A percentile compares a stretch with the other conserved stretches of the same genome.
phyloP scores from a whole-genome alignment of 2,888 invertebrate genomes.

The Xylota segnis region DNA sequence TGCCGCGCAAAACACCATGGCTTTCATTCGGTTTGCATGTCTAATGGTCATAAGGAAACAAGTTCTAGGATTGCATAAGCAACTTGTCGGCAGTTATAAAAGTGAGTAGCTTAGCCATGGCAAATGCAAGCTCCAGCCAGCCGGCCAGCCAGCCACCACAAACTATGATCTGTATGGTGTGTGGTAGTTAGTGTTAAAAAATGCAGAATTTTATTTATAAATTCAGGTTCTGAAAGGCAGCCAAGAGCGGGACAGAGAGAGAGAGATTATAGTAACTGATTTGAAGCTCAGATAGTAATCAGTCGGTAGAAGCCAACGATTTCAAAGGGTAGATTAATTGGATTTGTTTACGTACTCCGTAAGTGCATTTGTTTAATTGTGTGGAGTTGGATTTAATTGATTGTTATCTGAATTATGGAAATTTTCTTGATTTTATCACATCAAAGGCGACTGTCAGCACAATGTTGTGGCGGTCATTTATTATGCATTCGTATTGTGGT shows the following conservation, averaged over 20 bases:
- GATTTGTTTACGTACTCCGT: conserved; percentile 43
- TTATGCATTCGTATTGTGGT: conserved; percentile 22
- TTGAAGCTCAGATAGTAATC: conserved; percentile 40
- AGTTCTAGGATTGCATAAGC: conserved; percentile 76
- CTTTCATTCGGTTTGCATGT: conserved; percentile 71
- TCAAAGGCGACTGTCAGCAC: conserved; percentile 36
- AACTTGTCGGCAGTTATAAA: conserved; percentile 71
- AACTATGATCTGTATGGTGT: conserved; percentile 47
- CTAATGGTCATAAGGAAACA: conserved; percentile 76
- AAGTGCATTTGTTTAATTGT: conserved; percentile 64
- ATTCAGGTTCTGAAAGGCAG: conserved; percentile 58
- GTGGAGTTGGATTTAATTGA: conserved; percentile 43
- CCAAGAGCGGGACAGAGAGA: background rate
- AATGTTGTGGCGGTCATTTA: conserved; percentile 26
- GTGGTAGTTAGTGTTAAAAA: conserved; percentile 37
- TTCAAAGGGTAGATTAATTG: conserved; percentile 56
- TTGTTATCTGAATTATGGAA: conserved; percentile 65
- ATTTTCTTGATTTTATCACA: conserved; percentile 42
- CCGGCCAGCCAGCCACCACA: too few species aligned
- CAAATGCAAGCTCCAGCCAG: background rate
- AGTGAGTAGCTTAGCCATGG: conserved; percentile 18
- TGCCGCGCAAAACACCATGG: conserved; percentile 15
- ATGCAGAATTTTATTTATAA: conserved; percentile 46
- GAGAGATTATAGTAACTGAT: conserved; percentile 10
- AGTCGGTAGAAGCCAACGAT: conserved; percentile 19